Evolutionary conservation across 2,888 invertebrate genomes (phyloP).

Genomic region (Reticulitermes lucifugus): DNA sequence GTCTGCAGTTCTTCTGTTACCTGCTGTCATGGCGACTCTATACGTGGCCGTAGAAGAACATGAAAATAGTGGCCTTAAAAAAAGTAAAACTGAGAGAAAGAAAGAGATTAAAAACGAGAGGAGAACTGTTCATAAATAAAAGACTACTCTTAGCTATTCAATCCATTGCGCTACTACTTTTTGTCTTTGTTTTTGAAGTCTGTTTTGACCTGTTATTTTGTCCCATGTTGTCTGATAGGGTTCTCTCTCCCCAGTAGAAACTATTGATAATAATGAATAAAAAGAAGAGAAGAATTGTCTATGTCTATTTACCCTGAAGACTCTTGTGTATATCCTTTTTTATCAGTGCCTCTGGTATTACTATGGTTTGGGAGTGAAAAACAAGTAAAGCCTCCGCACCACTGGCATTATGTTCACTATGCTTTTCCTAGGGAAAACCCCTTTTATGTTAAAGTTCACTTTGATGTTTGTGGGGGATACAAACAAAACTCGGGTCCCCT

Average conservation of each 20-base stretch:
- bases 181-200: constrained; percentile 34
- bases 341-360: constrained; percentile 38
- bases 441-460: constrained; percentile 52
- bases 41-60: not conserved
- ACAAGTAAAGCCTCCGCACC: constrained; percentile 17
- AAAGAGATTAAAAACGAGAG: not conserved
- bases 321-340: constrained; percentile 44
- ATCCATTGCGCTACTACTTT: not conserved
- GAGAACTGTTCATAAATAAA: not conserved
- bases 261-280: constrained; percentile 35
- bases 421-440: constrained; percentile 45
- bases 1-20: no score
- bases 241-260: not conserved
- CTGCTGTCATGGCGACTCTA: no score
- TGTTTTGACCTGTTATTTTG: constrained; percentile 33
- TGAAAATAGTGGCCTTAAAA: not conserved
- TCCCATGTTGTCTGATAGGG: constrained; percentile 6
- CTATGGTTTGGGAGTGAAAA: constrained; percentile 18
- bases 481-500: constrained; percentile 30
- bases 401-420: constrained; percentile 21
- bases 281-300: constrained; percentile 25
- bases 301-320: constrained; percentile 41
- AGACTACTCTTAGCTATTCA: not conserved
- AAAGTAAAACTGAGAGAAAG: constrained; percentile 5
- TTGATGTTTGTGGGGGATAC: constrained; percentile 49